A percentile compares a stretch with the other conserved stretches of the same genome.
These are phyloP conservation scores for Astreopora myriophthalma DNA, from an alignment of 64 coral and sea anemone genomes.

Conservation along the genomic window DNA sequence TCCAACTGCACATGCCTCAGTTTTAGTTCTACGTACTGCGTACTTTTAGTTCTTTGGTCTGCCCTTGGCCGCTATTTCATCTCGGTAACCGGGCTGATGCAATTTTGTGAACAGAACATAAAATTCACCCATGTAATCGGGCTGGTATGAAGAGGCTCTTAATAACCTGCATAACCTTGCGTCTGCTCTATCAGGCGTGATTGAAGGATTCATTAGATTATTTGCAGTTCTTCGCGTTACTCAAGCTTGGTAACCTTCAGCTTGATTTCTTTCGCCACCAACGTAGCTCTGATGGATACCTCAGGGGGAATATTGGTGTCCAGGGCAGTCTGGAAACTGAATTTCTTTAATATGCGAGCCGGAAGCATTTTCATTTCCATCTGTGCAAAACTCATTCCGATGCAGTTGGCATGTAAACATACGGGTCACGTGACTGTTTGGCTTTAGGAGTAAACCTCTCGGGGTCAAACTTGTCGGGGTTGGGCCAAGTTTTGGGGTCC, in stretches of 20 bases:
- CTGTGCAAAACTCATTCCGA: conserved; percentile 23
- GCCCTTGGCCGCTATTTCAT: too few species aligned
- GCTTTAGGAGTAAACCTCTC: conserved; percentile 25
- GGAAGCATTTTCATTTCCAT: conserved; percentile 21
- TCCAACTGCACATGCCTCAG: too few species aligned
- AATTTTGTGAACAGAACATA: too few species aligned
- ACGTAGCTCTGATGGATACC: background rate
- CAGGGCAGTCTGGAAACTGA: background rate
- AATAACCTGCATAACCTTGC: too few species aligned
- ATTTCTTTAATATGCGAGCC: conserved; percentile 23
- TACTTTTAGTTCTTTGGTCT: too few species aligned
- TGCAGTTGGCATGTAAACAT: conserved; percentile 28
- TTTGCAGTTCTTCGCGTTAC: too few species aligned
- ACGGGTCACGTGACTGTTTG: conserved; percentile 13
- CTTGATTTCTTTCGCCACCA: background rate
- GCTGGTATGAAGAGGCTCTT: too few species aligned
- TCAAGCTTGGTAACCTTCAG: background rate
- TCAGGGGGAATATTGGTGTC: conserved; percentile 6
- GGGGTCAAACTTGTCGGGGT: conserved; percentile 19
- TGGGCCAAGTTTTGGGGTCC: conserved; percentile 1
- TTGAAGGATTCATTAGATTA: too few species aligned
- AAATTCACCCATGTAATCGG: too few species aligned
- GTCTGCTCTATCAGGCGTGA: too few species aligned
- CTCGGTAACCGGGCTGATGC: too few species aligned
- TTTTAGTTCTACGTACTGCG: too few species aligned